Base-by-base conservation (phyloP, 2,113 vertebrate genomes). In the Reinhardtius hippoglossoides region DNA sequence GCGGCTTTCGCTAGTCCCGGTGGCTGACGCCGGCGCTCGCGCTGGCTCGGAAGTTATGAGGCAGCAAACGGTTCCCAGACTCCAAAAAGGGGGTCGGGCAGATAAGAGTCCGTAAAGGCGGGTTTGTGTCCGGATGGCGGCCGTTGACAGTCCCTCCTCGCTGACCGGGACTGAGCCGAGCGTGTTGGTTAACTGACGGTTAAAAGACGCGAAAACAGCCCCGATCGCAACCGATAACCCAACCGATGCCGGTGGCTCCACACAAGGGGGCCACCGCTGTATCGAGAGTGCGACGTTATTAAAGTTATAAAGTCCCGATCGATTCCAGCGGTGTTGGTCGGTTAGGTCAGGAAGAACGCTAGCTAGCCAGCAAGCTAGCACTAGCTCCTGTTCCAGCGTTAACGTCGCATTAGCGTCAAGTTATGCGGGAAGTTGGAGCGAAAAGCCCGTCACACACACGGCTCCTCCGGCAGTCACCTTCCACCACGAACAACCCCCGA, bases 391-490 rank as follows among this genome's bases (percentile, higher is more conserved):
- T 50, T 62, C 42, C 42, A 81, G 70, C 70, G 40, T 48, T 71
- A 82, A 78, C 87, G 81, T 84, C 80, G 78, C 85, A 86, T 82
- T 86, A 76, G 74, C 80, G 62, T 63, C 70, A 77, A 87, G 76
- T 86, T 84, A 2, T 26, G 63, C 21, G 44, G 57, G 55, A 81
- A 86, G 71, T 80, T 78, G 50, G 35, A 48, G n/a, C 13, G 50
- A 40, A 81, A 44, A 50, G 0, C 60, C 8, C 46, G 23, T 40
- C 44, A 59, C 42, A 60, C 21, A 42, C 40, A 62, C 23, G 0
- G 20, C 10, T 65, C 37, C 2, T 14, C 13, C 26, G 1, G 3
- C 14, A 5, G 3, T 5, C n/a, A 12, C 9, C 40, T 42, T 13
- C 40, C 40, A 42, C 1, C 40, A 0, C 40, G 1, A 42, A 13